Conservation (phyloP, 2,797 vertebrate species). For the Luscinia luscinia region DNA sequence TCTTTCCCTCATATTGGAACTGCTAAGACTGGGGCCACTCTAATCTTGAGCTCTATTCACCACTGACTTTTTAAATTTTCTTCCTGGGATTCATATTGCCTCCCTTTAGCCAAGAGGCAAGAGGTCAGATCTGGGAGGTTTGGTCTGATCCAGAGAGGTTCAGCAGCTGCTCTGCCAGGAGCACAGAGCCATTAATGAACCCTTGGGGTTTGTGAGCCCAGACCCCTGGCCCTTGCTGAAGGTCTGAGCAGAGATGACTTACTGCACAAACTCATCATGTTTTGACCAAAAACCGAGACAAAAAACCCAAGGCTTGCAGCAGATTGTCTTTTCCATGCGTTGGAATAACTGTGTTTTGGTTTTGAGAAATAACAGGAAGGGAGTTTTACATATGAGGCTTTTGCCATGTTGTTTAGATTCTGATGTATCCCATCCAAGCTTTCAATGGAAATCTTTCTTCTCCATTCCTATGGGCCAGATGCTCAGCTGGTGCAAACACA, state of each 20-base stretch:
- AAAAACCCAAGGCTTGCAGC: neutral
- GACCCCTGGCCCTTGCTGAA: neutral
- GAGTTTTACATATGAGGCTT: neutral
- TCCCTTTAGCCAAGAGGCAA: neutral
- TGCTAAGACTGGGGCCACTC: neutral
- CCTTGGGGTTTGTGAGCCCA: neutral
- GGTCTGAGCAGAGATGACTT: neutral
- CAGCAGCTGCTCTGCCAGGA: neutral
- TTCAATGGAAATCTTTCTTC: slow-evolving; percentile 56
- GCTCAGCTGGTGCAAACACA: slow-evolving; percentile 55
- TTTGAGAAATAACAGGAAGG: neutral
- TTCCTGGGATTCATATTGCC: neutral
- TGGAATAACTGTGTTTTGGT: neutral
- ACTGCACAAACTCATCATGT: rapidly evolving
- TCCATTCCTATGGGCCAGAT: slow-evolving; percentile 40
- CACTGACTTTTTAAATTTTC: neutral
- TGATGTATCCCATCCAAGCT: neutral
- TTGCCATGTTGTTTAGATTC: slow-evolving; percentile 32
- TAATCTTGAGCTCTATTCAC: neutral
- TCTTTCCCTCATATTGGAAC: neutral
- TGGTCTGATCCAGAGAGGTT: neutral
- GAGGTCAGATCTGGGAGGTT: neutral
- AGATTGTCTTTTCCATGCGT: neutral
- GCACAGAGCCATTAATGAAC: neutral
- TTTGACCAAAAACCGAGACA: too few species aligned